Evolutionary conservation across 1,140 invertebrate genomes (phyloP), one percentile per base, ranked within the genome.

Genomic region (Harlomillsia oculata): DNA sequence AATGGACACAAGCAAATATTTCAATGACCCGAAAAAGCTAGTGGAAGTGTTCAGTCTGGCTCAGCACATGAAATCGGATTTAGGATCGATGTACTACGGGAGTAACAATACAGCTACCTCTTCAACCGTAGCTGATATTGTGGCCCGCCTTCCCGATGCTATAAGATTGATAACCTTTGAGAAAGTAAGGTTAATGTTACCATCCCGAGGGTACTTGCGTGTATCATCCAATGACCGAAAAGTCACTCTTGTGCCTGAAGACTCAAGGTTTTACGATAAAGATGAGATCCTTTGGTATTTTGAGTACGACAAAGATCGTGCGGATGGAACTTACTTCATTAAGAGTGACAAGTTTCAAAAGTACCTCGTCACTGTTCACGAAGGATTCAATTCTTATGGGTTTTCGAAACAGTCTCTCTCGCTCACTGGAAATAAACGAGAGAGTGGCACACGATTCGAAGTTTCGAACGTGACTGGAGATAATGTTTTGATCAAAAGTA

Each of bases 371-470:
- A 52, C 56, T 1, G 46, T 58, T 36, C 56, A 58, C 11, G 56
- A 58, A 41, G 56, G 56, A 6, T 58, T 52, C 32, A 58, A 58
- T 37, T 58, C 56, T 2, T 58, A 58, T 39, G 56, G 56, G n/a
- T 58, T 58, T 23, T 52, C 49, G 25, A 58, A 56, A 45, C 49
- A 52, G 28, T 40, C 40, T 14, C 32, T 58, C 3, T 52, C 46
- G 21, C 36, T 58, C 39, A 58, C 56, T 1, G 48, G 48, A 20
- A 58, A 58, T 43, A 50, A 50, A 39, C 51, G 48, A 26, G 56
- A 58, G 30, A 58, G 53, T 25, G 56, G 56, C 3, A 58, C 56
- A n/a, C 28, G 49, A 4, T 58, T 58, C 32, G 40, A 58, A 28
- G 40, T 58, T 9, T 26, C 40, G 5, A 52, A 40, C 36, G 49